phyloP scores from a whole-genome alignment of 2,797 vertebrate species.

The Macrochelys suwanniensis region DNA sequence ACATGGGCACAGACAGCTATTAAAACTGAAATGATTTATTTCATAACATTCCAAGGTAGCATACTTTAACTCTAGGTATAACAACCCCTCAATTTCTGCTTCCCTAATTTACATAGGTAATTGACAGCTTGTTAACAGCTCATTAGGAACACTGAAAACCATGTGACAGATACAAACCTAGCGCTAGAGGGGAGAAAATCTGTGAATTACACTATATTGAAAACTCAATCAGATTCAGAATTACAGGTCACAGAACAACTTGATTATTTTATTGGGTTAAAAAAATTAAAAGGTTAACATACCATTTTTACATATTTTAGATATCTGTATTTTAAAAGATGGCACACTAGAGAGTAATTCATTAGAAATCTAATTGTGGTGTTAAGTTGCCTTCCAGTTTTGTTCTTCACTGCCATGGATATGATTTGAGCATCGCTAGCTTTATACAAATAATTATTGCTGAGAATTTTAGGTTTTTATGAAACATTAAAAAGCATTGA shows the following conservation, averaged over 20 bases:
- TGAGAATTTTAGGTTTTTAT: slow-evolving; percentile 13
- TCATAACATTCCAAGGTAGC: slow-evolving; percentile 79
- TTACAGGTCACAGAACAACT: slow-evolving; percentile 78
- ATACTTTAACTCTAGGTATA: slow-evolving; percentile 78
- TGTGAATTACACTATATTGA: slow-evolving; percentile 79
- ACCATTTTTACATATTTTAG: slow-evolving; percentile 35
- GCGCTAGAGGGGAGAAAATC: slow-evolving; percentile 80
- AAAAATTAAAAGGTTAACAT: slow-evolving; percentile 65
- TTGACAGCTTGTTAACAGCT: slow-evolving; percentile 89
- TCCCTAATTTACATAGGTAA: slow-evolving; percentile 85
- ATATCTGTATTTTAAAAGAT: slow-evolving; percentile 58
- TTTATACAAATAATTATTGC: slow-evolving; percentile 48
- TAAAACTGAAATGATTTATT: slow-evolving; percentile 84
- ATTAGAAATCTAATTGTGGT: slow-evolving; percentile 50
- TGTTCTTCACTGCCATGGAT: not conserved
- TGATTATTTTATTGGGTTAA: slow-evolving; percentile 69
- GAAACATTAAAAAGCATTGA: slow-evolving; percentile 51
- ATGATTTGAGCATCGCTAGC: not conserved
- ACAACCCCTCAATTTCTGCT: slow-evolving; percentile 76
- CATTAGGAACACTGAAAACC: slow-evolving; percentile 87
- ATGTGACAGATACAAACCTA: slow-evolving; percentile 82
- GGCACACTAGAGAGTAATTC: slow-evolving; percentile 45
- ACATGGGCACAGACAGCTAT: slow-evolving; percentile 79
- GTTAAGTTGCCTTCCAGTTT: not conserved
- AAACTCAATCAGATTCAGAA: slow-evolving; percentile 81